These are phyloP conservation scores for Phaedon cochleariae DNA, from an alignment of 2,888 invertebrate species.

Conservation along the genomic window DNA sequence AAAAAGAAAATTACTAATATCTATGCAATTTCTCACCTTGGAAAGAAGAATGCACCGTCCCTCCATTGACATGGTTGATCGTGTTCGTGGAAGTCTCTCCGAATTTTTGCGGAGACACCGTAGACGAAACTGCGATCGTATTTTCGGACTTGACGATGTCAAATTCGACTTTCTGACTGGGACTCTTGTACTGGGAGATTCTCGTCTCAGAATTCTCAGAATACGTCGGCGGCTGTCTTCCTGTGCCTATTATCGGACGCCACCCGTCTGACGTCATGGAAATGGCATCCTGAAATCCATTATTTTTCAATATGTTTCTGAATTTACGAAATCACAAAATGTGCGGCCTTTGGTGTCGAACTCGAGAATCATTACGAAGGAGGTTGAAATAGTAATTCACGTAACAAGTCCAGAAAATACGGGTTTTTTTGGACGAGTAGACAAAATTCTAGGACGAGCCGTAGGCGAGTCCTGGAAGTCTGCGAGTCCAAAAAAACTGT, in stretches of 20 bases:
- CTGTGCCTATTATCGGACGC: constrained; percentile 67
- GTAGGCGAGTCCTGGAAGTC: too few relatives aligned
- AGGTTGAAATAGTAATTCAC: too few relatives aligned
- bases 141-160: constrained; percentile 41
- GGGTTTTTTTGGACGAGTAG: too few relatives aligned
- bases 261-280: constrained; percentile 69
- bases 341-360: too few relatives aligned
- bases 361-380: too few relatives aligned
- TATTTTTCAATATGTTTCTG: background rate
- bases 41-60: constrained; percentile 11
- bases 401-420: too few relatives aligned
- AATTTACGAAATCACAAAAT: too few relatives aligned
- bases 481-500: too few relatives aligned
- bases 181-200: constrained; percentile 52
- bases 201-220: constrained; percentile 44
- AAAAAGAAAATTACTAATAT: too few relatives aligned
- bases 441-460: too few relatives aligned
- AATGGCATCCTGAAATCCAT: constrained; percentile 52
- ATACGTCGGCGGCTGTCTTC: constrained; percentile 38
- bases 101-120: constrained; percentile 26
- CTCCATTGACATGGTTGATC: constrained; percentile 27
- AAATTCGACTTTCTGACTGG: constrained; percentile 42
- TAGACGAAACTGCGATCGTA: constrained; percentile 28
- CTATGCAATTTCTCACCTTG: constrained; percentile 8
- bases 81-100: constrained; percentile 19